Evolutionary conservation across 2,888 invertebrate genomes (phyloP).

Genomic region (Ferrisia virgata): DNA sequence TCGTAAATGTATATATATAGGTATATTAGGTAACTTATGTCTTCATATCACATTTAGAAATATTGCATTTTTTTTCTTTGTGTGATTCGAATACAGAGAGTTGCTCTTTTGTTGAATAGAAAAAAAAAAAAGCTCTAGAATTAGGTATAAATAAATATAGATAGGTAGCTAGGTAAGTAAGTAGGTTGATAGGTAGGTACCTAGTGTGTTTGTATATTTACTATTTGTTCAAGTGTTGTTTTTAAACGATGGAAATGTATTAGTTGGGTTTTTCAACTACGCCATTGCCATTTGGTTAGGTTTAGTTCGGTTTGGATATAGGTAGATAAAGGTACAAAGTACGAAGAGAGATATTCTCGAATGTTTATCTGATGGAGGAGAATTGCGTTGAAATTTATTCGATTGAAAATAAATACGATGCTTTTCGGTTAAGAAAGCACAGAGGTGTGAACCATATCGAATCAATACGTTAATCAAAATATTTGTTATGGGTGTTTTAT

Average conservation of each 20-base stretch:
- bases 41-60: not conserved
- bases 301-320: too few relatives aligned
- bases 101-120: not conserved
- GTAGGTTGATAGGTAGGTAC: not conserved
- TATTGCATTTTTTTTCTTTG: not conserved
- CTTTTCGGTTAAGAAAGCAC: not conserved
- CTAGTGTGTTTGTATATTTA: not conserved
- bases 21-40: too few relatives aligned
- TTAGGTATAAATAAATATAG: not conserved
- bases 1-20: not conserved
- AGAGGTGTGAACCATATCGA: not conserved
- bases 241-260: too few relatives aligned
- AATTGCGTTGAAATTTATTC: not conserved
- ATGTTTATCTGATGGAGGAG: not conserved
- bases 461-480: constrained; percentile 14
- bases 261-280: not conserved
- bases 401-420: not conserved
- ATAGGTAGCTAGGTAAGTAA: not conserved
- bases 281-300: not conserved
- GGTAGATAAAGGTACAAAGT: too few relatives aligned
- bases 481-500: not conserved
- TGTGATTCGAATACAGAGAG: not conserved
- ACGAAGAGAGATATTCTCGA: too few relatives aligned
- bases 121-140: not conserved
- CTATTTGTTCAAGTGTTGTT: not conserved